Evolutionary conservation across 2,888 invertebrate species (phyloP), one percentile per base, ranked within the genome.

Genomic region (Ceraclea dissimilis): DNA sequence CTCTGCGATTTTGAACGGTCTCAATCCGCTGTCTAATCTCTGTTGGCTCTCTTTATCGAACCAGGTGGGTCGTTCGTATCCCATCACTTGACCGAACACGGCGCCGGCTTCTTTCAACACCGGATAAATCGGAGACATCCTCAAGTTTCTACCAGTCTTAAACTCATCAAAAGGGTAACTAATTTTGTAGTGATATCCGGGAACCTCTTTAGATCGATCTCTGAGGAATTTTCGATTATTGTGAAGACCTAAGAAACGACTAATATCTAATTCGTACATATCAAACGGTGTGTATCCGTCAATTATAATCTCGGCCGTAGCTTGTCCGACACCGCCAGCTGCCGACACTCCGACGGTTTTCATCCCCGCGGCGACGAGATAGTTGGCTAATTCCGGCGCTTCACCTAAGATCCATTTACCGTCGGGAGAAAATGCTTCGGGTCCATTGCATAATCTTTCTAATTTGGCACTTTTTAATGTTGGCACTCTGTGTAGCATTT

Each of bases 51-150:
- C 69, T 21, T 74, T 72, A 65, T 91, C 87, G 68, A 96, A 98
- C 85, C 91, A 97, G 33, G 90, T 84, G 0, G 97, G 95, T 60
- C 97, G 78, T 71, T 98, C 98, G 70, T 97, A 98, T 0, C 97
- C 97, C 94, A 97, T 97, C 22, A 93, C 91, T 71, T 97, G 96
- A 0, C 94, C 93, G 69, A 98, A 98, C 5, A 94, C 89, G 0
- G 94, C 98, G 0, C 96, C 96, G 10, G 88, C 90, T 68, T 91
- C 91, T 62, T 89, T 82, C 16, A 97, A 74, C 58, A 92, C 88
- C 0, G 95, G 92, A 75, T 94, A 96, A 61, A 98, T 90, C 0
- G 97, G 96, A 0, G 96, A 96, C 82, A 93, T 90, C 52, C 98
- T 79, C 16, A 98, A 74, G 70, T 94, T 93, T 52, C 95, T 81